Conservation (phyloP, 2,797 vertebrate genomes). For the Falco biarmicus region DNA sequence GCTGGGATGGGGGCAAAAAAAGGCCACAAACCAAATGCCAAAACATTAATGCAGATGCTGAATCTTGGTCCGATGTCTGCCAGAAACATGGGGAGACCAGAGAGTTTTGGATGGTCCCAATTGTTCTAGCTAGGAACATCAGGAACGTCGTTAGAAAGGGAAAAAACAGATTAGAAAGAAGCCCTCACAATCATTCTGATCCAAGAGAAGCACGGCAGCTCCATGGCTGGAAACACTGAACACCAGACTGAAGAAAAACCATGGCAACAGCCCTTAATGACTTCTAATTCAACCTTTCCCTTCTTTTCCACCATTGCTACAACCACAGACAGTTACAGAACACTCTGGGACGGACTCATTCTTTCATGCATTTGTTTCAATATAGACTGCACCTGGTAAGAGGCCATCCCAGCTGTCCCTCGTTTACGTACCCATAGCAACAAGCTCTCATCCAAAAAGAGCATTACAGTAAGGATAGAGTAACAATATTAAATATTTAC, state of each 20-base stretch:
- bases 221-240: neutral
- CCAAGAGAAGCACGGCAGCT: neutral
- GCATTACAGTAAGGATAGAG: neutral
- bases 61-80: neutral
- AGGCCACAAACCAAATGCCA: neutral
- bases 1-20: rapidly evolving
- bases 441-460: neutral
- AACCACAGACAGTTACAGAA: neutral
- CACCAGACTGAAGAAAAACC: neutral
- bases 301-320: neutral
- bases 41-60: neutral
- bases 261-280: neutral
- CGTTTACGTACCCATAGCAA: neutral
- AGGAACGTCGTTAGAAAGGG: neutral
- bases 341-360: neutral
- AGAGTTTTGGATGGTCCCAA: neutral
- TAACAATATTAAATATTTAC: conserved; percentile 72
- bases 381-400: neutral
- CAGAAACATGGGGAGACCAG: neutral
- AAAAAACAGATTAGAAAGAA: neutral
- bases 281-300: neutral
- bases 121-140: neutral
- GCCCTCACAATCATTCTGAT: neutral
- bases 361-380: neutral
- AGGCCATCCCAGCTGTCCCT: neutral